Base-by-base conservation (phyloP, 2,113 vertebrate genomes). In the Macquaria ambigua region DNA sequence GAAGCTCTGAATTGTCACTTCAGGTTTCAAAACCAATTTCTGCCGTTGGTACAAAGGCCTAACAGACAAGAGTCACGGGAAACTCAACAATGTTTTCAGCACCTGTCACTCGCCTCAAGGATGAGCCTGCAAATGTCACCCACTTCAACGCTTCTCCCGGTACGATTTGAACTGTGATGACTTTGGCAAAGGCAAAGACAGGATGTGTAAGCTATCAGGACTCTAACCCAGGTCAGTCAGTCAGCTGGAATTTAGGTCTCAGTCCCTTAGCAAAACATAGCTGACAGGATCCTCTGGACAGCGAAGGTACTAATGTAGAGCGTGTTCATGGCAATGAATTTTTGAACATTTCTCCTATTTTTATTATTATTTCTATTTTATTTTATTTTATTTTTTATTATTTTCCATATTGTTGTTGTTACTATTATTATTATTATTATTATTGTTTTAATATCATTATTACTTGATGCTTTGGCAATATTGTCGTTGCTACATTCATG, bases 11-110 rank as follows among this genome's bases (percentile, higher is more conserved):
- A 72, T 74, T 84, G 62, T 74, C 61, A 77, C 71, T 87, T 79
- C n/a, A 83, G 50, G 55, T 75, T 86, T 84, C 78, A 76, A 31
- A 69, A 74, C 43, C 80, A 80, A 55, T 87, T 82, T 72, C n/a
- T 70, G 20, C 25, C 6, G 5, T 70, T 39, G 41, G 55, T 39
- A 16, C 25, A 63, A 43, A 66, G 37, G 37, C 46, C 4, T 20
- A 28, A 62, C 28, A 77, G 58, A 70, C 37, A 77, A 41, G 62
- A 63, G 72, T 58, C 58, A 61, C 10, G 3, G 52, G 55, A 75
- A 25, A 71, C 56, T 82, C 43, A 18, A 10, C 15, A 66, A 48
- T 18, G 37, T 50, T 59, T 79, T 70, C 28, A 68, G 31, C 58
- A 59, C 39, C 25, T 80, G 55, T 61, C 4, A 0, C 10, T 59